Evolutionary conservation across 2,797 vertebrate species (phyloP).

Genomic region (Lagodon rhomboides): DNA sequence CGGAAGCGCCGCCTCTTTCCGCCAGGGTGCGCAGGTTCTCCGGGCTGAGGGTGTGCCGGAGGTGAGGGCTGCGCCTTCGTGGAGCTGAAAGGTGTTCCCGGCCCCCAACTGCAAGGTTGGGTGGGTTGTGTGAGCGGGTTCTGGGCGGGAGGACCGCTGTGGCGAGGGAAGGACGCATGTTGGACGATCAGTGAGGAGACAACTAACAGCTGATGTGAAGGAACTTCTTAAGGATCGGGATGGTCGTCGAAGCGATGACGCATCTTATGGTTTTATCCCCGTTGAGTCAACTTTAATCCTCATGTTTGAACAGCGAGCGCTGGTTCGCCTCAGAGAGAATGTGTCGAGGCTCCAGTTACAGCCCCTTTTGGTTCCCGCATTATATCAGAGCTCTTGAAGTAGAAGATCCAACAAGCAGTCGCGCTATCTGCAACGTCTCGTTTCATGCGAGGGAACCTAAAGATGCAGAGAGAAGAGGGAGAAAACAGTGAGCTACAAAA

Average conservation of each 20-base stretch:
- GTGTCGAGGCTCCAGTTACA: neutral
- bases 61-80: slow-evolving; percentile 93
- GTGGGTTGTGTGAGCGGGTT: slow-evolving; percentile 83
- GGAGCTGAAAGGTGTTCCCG: slow-evolving; percentile 86
- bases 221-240: slow-evolving; percentile 7
- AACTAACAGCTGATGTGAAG: neutral
- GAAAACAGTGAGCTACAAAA: slow-evolving; percentile 23
- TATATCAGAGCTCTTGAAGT: neutral
- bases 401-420: slow-evolving; percentile 7
- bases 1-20: slow-evolving; percentile 83
- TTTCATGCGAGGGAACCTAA: slow-evolving; percentile 40
- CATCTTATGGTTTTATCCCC: slow-evolving; percentile 15
- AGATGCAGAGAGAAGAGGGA: slow-evolving; percentile 29
- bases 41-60: slow-evolving; percentile 95
- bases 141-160: slow-evolving; percentile 84
- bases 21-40: slow-evolving; percentile 95
- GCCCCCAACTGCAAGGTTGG: slow-evolving; percentile 86
- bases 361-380: neutral
- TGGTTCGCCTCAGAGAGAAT: neutral
- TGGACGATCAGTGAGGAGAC: slow-evolving; percentile 31
- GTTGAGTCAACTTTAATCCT: slow-evolving; percentile 21
- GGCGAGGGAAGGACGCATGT: slow-evolving; percentile 87
- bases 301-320: neutral
- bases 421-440: neutral
- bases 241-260: neutral